Evolutionary conservation across 2,888 invertebrate species (phyloP).

Genomic region (Podotricha telesiphe): DNA sequence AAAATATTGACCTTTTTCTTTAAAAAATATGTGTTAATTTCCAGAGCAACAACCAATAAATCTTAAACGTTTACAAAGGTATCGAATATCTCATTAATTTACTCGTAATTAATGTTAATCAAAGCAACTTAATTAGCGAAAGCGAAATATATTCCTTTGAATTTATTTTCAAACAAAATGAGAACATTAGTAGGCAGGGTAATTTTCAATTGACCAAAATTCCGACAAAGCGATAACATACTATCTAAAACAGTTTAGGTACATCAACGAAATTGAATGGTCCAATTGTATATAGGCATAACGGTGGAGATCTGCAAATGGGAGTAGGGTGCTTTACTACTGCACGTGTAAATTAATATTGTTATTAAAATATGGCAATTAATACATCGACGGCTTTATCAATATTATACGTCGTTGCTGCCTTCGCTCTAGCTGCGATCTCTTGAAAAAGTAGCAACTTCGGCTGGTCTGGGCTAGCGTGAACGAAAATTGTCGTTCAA

Average conservation of each 20-base stretch:
- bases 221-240: conserved; percentile 29
- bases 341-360: not conserved
- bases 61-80: not conserved
- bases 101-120: conserved; percentile 10
- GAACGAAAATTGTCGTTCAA: too few relatives aligned
- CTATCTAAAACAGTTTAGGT: conserved; percentile 39
- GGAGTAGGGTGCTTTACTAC: conserved; percentile 17
- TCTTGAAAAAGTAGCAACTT: too few relatives aligned
- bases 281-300: conserved; percentile 31
- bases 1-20: too few relatives aligned
- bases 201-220: conserved; percentile 32
- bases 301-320: conserved; percentile 21
- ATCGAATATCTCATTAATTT: not conserved
- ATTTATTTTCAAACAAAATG: conserved; percentile 5
- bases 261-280: conserved; percentile 29
- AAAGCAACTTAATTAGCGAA: conserved; percentile 11
- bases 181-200: conserved; percentile 23
- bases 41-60: not conserved
- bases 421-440: too few relatives aligned
- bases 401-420: too few relatives aligned
- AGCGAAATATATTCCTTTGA: conserved; percentile 24
- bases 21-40: too few relatives aligned
- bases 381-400: too few relatives aligned
- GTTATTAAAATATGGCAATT: not conserved
- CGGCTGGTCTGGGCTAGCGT: too few relatives aligned